Base-by-base conservation (phyloP, 2,797 vertebrate genomes). In the Coluber constrictor region DNA sequence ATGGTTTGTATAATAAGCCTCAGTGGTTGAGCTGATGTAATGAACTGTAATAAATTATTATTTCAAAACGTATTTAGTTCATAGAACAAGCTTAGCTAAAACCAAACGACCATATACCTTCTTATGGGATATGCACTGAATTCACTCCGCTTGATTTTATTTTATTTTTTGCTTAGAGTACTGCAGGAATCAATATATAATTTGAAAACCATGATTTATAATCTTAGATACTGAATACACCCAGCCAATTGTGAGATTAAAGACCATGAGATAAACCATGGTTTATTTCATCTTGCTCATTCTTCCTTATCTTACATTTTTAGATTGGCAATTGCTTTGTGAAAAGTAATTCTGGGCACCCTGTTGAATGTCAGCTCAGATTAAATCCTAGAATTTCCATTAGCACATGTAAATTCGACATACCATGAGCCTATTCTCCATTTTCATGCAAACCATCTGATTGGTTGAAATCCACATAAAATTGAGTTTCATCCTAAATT, bases 401-500 rank as follows among this genome's bases (percentile, higher is more conserved):
- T 70, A 93, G 60, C 79, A 87, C 0, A 0, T 0, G 87, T 61
- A 95, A 55, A 91, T 11, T 11, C 54, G 89, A 90, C 15, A 93
- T 0, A 7, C 5, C 1, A 0, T 51, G 90, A 55, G 6, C 32
- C 15, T 51, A 23, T 29, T 9, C 56, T 27, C 29, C 43, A 88
- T 94, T 90, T 92, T 59, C 56, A 63, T 88, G 32, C 32, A 56
- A 56, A 66, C 57, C 51, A 70, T 60, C 54, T 60, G 88, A 32
- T 32, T 32, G 70, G 51, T 0, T 2, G 74, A 86, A 87, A 88
- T 92, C 92, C 92, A 47, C 60, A 86, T 0, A 86, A 0, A 90
- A 32, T 54, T 90, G 70, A 90, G 88, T 56, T 59, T 88, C 13
- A 57, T 3, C 0, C 2, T 0, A 0, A 0, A 32, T n/a, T 0